These are phyloP conservation scores for Pseudopipra pipra DNA, from an alignment of 2,113 vertebrate genomes.

Conservation along the genomic window DNA sequence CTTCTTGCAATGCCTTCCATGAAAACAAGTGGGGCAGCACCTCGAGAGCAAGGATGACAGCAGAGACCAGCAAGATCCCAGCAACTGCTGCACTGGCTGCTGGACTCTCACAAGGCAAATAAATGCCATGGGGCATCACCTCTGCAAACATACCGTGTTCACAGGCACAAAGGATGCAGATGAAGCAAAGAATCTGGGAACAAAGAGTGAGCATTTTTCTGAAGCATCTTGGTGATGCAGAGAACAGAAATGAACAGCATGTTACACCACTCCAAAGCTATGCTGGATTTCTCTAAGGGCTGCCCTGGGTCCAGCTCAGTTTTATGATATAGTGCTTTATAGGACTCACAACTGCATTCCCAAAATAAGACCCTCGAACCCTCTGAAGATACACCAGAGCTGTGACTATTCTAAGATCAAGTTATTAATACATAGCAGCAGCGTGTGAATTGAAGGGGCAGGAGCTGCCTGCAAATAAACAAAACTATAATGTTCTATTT, in stretches of 20 bases:
- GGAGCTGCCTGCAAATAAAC: slow-evolving; percentile 39
- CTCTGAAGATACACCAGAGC: background rate
- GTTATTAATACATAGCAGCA: slow-evolving; percentile 39
- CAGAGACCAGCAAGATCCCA: background rate
- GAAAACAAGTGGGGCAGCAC: background rate
- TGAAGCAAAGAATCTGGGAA: background rate
- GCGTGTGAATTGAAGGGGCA: slow-evolving; percentile 10
- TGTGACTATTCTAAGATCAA: background rate
- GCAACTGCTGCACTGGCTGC: background rate
- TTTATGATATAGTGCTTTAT: background rate
- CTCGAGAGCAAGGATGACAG: background rate
- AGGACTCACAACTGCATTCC: slow-evolving; percentile 6
- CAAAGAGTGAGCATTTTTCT: background rate
- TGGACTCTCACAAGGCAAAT: background rate
- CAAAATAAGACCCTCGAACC: background rate
- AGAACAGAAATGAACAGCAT: background rate
- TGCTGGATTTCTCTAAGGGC: background rate
- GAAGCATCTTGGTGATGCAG: background rate
- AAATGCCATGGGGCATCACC: background rate
- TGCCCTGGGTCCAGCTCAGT: background rate
- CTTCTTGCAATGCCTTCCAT: background rate
- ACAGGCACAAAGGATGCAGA: background rate
- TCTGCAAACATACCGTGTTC: background rate
- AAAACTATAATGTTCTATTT: slow-evolving; percentile 19
- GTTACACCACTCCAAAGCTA: background rate